Conservation (phyloP, 2,888 invertebrate genomes). For the Sisyra nigra region DNA sequence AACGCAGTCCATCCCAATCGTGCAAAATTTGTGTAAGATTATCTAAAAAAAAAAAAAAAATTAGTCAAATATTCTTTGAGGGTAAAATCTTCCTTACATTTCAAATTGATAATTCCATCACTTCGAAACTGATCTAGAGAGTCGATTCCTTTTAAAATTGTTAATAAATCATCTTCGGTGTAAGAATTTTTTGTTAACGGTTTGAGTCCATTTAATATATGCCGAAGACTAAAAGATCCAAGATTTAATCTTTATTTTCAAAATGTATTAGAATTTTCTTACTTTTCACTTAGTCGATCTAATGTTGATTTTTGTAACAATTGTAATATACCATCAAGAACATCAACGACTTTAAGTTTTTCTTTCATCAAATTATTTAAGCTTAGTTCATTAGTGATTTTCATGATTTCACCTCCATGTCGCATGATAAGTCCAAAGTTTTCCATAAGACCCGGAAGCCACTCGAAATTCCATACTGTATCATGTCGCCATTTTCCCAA, state of each 20-base stretch:
- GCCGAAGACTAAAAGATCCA: conserved; percentile 26
- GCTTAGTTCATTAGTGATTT: conserved; percentile 29
- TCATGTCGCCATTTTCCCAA: conserved; percentile 25
- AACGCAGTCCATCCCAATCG: too few species aligned
- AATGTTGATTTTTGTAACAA: conserved; percentile 31
- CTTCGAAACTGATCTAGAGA: conserved; percentile 31
- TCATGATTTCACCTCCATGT: conserved; percentile 29
- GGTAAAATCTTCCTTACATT: conserved; percentile 23
- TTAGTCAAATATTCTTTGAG: too few species aligned
- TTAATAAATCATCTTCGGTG: conserved; percentile 26
- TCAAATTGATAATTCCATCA: conserved; percentile 30
- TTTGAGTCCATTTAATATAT: conserved; percentile 28
- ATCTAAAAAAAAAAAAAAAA: too few species aligned
- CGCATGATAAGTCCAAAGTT: conserved; percentile 26
- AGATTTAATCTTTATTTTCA: background rate
- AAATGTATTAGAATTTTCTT: conserved; percentile 7
- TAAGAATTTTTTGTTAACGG: conserved; percentile 26
- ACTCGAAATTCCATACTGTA: conserved; percentile 32
- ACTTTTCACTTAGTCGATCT: conserved; percentile 31
- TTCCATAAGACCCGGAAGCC: conserved; percentile 29
- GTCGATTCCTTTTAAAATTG: conserved; percentile 25
- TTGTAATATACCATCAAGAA: conserved; percentile 29
- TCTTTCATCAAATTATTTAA: conserved; percentile 22
- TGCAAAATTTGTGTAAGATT: too few species aligned
- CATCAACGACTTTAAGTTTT: conserved; percentile 22